Percentiles rank a stretch among this genome's conserved stretches.
phyloP scores from a whole-genome alignment of 2,888 invertebrate genomes.

The Argyresthia albistria region DNA sequence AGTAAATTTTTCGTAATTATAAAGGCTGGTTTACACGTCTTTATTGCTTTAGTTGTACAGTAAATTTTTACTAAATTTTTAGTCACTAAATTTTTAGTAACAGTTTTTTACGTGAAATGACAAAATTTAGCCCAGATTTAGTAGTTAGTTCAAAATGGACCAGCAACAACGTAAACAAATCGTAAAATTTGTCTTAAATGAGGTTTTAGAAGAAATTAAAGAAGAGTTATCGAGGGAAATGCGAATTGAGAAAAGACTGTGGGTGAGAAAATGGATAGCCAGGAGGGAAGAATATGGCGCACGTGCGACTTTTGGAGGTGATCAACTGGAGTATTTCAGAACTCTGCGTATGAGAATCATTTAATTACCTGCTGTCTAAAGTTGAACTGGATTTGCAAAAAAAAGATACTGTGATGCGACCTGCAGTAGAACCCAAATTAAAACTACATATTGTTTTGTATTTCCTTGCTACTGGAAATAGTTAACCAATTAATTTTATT shows the following conservation, averaged over 20 bases:
- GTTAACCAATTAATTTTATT: too few relatives aligned
- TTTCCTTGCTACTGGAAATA: slow-evolving; percentile 2
- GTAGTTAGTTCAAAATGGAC: neutral
- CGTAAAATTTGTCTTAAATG: neutral
- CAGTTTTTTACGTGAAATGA: neutral
- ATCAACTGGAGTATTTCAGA: neutral
- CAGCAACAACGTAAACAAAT: neutral
- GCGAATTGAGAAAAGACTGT: slow-evolving; percentile 4
- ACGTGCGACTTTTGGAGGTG: slow-evolving; percentile 2
- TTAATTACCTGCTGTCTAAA: neutral
- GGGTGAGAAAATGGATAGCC: slow-evolving; percentile 4
- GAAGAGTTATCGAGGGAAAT: neutral
- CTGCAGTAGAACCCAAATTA: slow-evolving; percentile 3
- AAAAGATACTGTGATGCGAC: slow-evolving; percentile 4
- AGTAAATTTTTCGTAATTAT: too few relatives aligned
- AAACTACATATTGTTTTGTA: slow-evolving; percentile 5
- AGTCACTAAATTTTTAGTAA: neutral
- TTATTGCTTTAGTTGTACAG: neutral
- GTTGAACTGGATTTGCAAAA: neutral
- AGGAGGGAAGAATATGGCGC: slow-evolving; percentile 4
- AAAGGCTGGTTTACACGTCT: neutral
- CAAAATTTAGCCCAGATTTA: neutral
- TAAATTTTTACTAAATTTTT: neutral
- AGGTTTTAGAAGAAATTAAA: neutral
- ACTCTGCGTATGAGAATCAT: slow-evolving; percentile 2